Percentiles rank a stretch among this genome's conserved stretches.
Conservation (phyloP, 2,797 vertebrate genomes). For the Dallia pectoralis region DNA sequence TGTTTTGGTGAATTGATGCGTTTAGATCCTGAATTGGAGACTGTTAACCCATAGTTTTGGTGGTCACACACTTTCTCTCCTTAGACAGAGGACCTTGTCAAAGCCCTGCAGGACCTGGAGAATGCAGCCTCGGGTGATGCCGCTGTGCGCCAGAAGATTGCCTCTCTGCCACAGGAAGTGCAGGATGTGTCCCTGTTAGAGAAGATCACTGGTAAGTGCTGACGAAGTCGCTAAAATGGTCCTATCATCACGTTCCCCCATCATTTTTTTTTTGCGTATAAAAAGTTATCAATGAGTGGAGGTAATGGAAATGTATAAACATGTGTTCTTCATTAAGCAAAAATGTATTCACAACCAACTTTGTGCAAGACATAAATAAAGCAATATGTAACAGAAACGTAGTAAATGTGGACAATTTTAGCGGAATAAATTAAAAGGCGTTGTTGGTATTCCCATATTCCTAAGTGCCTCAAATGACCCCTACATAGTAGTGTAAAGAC, state of each 20-base stretch:
- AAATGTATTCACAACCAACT: too few species aligned
- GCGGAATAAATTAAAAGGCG: too few species aligned
- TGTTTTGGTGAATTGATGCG: neutral
- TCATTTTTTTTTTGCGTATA: too few species aligned
- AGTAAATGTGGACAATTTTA: too few species aligned
- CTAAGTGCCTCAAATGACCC: too few species aligned
- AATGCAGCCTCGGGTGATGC: conserved; percentile 96
- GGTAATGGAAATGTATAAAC: too few species aligned
- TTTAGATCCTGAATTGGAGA: neutral
- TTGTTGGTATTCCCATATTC: too few species aligned
- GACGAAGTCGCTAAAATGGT: neutral
- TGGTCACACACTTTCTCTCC: neutral
- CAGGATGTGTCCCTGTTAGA: conserved; percentile 96
- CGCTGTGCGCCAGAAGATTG: conserved; percentile 95
- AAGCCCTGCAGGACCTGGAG: conserved; percentile 95
- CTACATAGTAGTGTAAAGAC: too few species aligned
- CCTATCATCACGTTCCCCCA: neutral
- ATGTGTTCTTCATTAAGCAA: too few species aligned
- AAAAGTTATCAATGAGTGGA: too few species aligned
- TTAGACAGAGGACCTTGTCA: conserved; percentile 96
- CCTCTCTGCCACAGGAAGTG: conserved; percentile 95
- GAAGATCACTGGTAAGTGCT: conserved; percentile 88
- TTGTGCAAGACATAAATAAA: too few species aligned
- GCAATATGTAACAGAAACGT: too few species aligned
- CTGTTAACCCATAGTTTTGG: neutral